These are phyloP conservation scores for Danio albolineatus DNA, from an alignment of 2,797 vertebrate genomes.

Conservation along the genomic window DNA sequence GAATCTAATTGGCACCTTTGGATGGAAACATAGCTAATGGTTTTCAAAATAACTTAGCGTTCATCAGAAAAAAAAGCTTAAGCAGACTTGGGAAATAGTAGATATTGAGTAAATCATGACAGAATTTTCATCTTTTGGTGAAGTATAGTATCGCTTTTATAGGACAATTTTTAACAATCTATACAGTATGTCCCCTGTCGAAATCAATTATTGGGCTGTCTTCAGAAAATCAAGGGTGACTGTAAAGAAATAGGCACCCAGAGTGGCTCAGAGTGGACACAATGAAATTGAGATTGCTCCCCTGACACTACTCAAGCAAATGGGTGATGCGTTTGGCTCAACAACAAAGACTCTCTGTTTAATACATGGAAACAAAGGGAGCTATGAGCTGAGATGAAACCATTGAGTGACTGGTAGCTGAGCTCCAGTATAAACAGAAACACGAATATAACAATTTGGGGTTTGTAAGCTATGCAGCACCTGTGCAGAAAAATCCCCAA, in stretches of 20 bases:
- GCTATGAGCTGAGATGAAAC: conserved; percentile 10
- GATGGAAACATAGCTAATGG: too few species aligned
- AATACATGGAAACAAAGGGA: conserved; percentile 35
- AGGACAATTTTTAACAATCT: too few species aligned
- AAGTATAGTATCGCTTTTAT: too few species aligned
- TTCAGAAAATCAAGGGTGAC: conserved; percentile 16
- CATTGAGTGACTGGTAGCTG: conserved; percentile 29
- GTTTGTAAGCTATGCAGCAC: conserved; percentile 35
- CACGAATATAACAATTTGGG: neutral
- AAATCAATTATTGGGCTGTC: conserved; percentile 10
- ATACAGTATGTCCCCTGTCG: conserved; percentile 5
- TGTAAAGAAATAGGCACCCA: conserved; percentile 29
- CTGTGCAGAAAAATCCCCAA: conserved; percentile 39
- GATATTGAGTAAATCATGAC: too few species aligned
- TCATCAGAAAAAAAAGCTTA: too few species aligned
- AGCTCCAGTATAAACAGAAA: conserved; percentile 28
- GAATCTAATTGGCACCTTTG: too few species aligned
- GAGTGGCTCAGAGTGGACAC: conserved; percentile 27
- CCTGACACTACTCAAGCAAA: conserved; percentile 45
- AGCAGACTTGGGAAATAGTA: too few species aligned
- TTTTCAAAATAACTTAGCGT: too few species aligned
- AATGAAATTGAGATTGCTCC: conserved; percentile 44
- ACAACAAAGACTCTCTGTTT: conserved; percentile 48
- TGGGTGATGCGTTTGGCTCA: conserved; percentile 23
- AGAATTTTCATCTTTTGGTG: too few species aligned